These are phyloP conservation scores for Oasisia sp. DNA, from an alignment of 2,888 invertebrate genomes.

Conservation along the genomic window DNA sequence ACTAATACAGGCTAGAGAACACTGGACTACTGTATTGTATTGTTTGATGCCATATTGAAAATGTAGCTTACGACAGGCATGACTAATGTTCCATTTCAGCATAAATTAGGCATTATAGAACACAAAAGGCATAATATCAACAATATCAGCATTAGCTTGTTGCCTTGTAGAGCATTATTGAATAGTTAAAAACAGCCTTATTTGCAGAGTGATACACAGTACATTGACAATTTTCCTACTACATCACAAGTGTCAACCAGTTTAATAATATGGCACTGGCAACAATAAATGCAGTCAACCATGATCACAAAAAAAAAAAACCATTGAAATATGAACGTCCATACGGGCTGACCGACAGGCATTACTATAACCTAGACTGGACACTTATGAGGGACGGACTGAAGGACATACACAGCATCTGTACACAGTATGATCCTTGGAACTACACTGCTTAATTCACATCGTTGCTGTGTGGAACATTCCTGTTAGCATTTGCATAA, in stretches of 20 bases:
- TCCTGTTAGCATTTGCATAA: background rate
- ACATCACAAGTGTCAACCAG: background rate
- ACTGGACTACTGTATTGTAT: background rate
- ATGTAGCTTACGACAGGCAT: background rate
- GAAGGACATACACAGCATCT: too few species aligned
- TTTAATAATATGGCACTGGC: background rate
- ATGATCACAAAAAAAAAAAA: background rate
- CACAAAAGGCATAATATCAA: background rate
- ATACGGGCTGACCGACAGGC: background rate
- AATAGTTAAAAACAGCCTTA: background rate
- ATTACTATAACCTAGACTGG: too few species aligned
- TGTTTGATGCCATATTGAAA: background rate
- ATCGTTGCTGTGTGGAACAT: background rate
- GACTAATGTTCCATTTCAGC: background rate
- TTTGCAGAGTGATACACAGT: background rate
- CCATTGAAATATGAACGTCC: background rate
- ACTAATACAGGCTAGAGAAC: background rate
- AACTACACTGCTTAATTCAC: background rate
- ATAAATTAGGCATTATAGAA: background rate
- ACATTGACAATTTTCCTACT: background rate
- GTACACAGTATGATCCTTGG: too few species aligned
- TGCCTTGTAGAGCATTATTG: background rate
- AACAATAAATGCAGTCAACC: background rate
- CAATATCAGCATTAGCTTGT: background rate
- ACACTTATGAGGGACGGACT: too few species aligned